Conservation (phyloP, 2,113 vertebrate species). For the Heterotis niloticus region DNA sequence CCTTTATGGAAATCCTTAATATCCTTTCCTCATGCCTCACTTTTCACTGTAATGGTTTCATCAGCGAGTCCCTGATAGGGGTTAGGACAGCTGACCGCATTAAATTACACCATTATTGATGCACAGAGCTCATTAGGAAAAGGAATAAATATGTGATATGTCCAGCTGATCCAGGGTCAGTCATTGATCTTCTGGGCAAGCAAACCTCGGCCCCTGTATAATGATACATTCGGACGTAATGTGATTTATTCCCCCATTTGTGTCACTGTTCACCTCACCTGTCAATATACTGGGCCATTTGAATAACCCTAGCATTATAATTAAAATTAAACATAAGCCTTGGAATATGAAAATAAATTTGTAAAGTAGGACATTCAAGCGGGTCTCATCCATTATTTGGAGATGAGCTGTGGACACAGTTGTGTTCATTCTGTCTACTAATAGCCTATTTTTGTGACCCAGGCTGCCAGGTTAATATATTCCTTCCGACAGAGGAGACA, state of each 20-base stretch:
- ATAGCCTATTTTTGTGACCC: too few relatives aligned
- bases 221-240: not conserved
- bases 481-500: too few relatives aligned
- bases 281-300: not conserved
- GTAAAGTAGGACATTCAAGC: too few relatives aligned
- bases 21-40: not conserved
- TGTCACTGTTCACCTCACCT: not conserved
- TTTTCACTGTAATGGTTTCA: constrained; percentile 9
- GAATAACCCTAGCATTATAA: too few relatives aligned
- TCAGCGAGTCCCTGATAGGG: not conserved
- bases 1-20: not conserved
- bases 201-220: not conserved
- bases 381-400: too few relatives aligned
- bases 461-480: too few relatives aligned
- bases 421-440: too few relatives aligned
- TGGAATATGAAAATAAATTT: too few relatives aligned
- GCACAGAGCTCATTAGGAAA: constrained; percentile 1
- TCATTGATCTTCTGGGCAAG: not conserved
- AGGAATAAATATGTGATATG: constrained; percentile 10
- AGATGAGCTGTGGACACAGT: too few relatives aligned
- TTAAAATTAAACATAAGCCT: not conserved
- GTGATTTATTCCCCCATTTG: not conserved
- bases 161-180: not conserved
- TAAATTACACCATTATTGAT: not conserved
- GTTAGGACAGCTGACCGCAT: not conserved